A percentile compares a stretch with the other conserved stretches of the same genome.
Evolutionary conservation across 2,888 invertebrate species (phyloP).

Genomic region (Beris chalybata): DNA sequence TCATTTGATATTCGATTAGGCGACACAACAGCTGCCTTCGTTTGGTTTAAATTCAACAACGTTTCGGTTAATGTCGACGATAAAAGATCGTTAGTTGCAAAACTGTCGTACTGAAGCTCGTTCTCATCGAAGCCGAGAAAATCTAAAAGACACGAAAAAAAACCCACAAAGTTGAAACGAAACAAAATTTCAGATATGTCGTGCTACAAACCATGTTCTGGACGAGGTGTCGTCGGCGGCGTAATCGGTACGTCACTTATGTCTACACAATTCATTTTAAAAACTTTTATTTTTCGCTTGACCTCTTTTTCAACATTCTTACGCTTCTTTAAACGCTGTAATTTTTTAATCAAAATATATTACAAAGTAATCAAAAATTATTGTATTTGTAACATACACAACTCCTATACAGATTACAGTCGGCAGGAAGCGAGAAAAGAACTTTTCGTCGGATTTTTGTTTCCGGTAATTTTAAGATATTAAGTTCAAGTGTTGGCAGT

Average conservation of each 20-base stretch:
- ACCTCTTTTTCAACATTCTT: neutral
- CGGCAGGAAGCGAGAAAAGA: constrained; percentile 44
- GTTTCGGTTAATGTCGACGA: constrained; percentile 19
- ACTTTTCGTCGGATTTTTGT: constrained; percentile 41
- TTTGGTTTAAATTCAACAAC: neutral
- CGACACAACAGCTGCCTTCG: neutral
- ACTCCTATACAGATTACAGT: constrained; percentile 46
- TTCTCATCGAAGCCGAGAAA: constrained; percentile 44
- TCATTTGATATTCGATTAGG: constrained; percentile 43
- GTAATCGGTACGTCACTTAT: constrained; percentile 38
- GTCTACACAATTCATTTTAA: constrained; percentile 35
- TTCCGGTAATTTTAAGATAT: constrained; percentile 45
- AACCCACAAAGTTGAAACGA: too few relatives aligned
- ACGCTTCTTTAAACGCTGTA: constrained; percentile 20
- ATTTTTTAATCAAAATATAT: neutral
- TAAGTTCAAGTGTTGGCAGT: constrained; percentile 37
- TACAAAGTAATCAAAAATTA: neutral
- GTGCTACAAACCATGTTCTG: constrained; percentile 38
- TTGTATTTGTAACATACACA: constrained; percentile 42
- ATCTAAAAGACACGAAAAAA: constrained; percentile 36
- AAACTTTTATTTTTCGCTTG: constrained; percentile 14
- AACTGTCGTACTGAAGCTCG: neutral
- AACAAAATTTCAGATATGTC: too few relatives aligned
- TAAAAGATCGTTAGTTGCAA: neutral
- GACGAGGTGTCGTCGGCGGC: constrained; percentile 39